Conservation (phyloP, 2,113 vertebrate species). For the Podocnemis expansa region DNA sequence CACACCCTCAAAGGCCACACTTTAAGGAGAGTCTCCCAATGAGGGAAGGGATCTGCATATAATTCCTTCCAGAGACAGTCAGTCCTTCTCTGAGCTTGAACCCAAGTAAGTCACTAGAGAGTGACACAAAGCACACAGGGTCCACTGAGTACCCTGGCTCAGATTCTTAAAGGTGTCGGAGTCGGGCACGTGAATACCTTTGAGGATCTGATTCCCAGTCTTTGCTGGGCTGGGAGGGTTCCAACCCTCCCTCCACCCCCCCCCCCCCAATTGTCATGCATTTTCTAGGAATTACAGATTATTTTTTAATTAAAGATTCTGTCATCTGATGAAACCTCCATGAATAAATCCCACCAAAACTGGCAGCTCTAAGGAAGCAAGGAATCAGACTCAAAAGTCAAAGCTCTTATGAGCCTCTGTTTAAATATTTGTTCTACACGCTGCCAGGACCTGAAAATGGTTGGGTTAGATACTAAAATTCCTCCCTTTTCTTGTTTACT, state of each 20-base stretch:
- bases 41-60: background rate
- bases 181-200: background rate
- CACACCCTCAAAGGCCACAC: background rate
- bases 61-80: background rate
- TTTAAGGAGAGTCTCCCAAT: background rate
- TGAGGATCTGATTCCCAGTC: background rate
- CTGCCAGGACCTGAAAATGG: background rate
- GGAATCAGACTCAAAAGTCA: background rate
- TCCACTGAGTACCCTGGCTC: background rate
- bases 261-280: background rate
- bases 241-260: background rate
- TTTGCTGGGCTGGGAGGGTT: background rate
- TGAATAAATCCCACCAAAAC: background rate
- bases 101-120: fast-evolving
- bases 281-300: background rate
- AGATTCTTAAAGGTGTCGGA: background rate
- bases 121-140: background rate
- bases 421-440: background rate
- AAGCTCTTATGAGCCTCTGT: background rate
- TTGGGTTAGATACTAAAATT: background rate
- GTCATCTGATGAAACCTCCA: background rate
- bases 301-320: background rate
- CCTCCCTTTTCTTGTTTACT: background rate
- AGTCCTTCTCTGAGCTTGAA: background rate
- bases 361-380: background rate